These are phyloP conservation scores for Papilio dardanus DNA, from an alignment of 1,140 invertebrate genomes.

Conservation along the genomic window DNA sequence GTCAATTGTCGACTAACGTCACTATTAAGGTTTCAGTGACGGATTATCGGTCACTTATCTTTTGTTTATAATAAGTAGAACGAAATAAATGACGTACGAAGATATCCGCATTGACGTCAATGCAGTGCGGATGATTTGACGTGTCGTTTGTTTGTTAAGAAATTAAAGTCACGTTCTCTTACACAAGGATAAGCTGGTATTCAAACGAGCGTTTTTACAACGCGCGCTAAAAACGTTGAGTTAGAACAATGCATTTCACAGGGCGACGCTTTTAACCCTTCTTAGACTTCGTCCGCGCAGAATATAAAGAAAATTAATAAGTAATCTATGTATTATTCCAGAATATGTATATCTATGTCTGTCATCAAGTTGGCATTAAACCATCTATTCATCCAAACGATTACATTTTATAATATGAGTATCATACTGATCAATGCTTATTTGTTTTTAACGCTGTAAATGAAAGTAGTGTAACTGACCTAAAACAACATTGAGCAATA, in stretches of 20 bases:
- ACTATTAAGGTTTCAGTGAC: not conserved
- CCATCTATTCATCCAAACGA: too few species aligned
- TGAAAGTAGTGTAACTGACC: constrained; percentile 12
- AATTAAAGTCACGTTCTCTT: constrained; percentile 8
- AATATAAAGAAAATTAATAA: too few species aligned
- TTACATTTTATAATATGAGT: too few species aligned
- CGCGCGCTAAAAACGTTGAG: too few species aligned
- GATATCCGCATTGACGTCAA: constrained; percentile 16
- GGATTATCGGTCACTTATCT: constrained; percentile 9
- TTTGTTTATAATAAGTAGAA: not conserved
- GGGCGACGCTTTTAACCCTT: too few species aligned
- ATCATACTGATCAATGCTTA: not conserved
- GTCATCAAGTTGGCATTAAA: too few species aligned
- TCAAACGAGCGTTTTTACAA: too few species aligned
- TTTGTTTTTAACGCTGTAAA: not conserved
- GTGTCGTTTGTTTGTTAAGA: not conserved
- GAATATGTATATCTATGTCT: too few species aligned
- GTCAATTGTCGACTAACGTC: not conserved
- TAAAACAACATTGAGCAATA: not conserved
- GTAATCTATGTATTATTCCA: too few species aligned
- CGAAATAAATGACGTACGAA: not conserved
- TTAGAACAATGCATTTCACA: too few species aligned
- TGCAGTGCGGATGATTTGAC: not conserved
- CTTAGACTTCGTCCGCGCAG: too few species aligned
- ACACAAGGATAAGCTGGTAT: not conserved